phyloP scores from a whole-genome alignment of 2,797 vertebrate species.

The Pseudochaenichthys georgianus region DNA sequence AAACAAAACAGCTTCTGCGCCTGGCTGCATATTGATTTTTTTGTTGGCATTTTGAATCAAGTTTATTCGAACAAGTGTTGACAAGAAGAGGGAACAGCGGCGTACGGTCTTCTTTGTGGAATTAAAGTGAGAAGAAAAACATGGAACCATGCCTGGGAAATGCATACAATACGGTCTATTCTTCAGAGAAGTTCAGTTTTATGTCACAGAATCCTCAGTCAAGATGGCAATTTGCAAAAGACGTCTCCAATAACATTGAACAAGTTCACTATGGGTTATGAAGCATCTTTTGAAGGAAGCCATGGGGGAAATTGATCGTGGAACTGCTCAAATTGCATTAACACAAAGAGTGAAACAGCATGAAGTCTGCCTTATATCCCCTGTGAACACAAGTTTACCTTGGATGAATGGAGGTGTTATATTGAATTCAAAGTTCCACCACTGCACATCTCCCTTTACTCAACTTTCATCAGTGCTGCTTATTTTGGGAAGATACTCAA shows the following conservation, averaged over 20 bases:
- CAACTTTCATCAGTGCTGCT: background rate
- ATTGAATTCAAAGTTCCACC: background rate
- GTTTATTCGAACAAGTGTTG: slow-evolving; percentile 1
- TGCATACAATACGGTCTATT: background rate
- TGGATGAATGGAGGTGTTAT: background rate
- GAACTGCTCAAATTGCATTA: background rate
- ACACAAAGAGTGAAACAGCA: background rate
- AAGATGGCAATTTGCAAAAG: slow-evolving; percentile 4
- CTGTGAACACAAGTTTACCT: background rate
- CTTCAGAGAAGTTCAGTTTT: background rate
- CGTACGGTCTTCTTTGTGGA: background rate
- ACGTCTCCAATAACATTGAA: background rate
- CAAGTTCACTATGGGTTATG: background rate
- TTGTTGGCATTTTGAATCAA: background rate
- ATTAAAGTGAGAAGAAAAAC: background rate
- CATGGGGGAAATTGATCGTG: background rate
- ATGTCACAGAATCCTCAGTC: background rate
- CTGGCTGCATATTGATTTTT: background rate
- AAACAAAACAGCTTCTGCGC: background rate
- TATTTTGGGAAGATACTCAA: background rate
- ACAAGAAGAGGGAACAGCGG: background rate
- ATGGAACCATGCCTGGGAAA: background rate
- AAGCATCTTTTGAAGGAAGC: background rate
- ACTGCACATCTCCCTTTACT: background rate
- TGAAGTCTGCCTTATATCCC: background rate